Evolutionary conservation across 2,888 invertebrate species (phyloP), one percentile per base, ranked within the genome.

Genomic region (Agrochola lychnidis): DNA sequence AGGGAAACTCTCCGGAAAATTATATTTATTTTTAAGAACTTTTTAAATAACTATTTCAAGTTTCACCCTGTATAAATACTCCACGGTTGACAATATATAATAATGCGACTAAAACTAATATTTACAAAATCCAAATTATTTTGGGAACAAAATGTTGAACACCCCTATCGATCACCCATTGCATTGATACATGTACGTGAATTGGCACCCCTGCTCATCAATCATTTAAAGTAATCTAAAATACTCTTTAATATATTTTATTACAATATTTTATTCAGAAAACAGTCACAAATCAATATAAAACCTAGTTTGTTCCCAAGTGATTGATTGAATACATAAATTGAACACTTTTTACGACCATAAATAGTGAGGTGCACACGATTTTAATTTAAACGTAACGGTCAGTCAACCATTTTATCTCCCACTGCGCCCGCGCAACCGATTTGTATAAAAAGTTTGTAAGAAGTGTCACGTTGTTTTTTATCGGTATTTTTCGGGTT

Each of bases 341-440:
- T 70, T 79, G 59, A 76, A 85, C 57, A 64, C 56, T 45, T 75
- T 81, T 85, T 79, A 87, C 64, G 76, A 72, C 69, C 66, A 66
- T 63, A 70, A 63, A 73, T 78, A 74, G 74, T 69, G 53, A 57
- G 63, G 40, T 57, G 66, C 67, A 72, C 85, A 73, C 74, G 81
- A 61, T 76, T 83, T 87, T 83, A 83, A 88, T 86, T 86, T 81
- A 70, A 83, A 83, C 22, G 14, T 86, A 88, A 86, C 86, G 86
- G 86, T 81, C 40, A 16, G 86, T 79, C 25, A 16, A 62, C 61
- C 19, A 57, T 75, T 78, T 64, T 48, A 72, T 62, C 73, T 77
- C 78, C 77, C 71, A 79, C 73, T 64, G 83, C 64, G 77, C 64
- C 14, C 48, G 83, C 69, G 78, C 73, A 62, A 48, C 5, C 6